phyloP scores from a whole-genome alignment of 2,888 invertebrate species.

The Volucella bombylans region DNA sequence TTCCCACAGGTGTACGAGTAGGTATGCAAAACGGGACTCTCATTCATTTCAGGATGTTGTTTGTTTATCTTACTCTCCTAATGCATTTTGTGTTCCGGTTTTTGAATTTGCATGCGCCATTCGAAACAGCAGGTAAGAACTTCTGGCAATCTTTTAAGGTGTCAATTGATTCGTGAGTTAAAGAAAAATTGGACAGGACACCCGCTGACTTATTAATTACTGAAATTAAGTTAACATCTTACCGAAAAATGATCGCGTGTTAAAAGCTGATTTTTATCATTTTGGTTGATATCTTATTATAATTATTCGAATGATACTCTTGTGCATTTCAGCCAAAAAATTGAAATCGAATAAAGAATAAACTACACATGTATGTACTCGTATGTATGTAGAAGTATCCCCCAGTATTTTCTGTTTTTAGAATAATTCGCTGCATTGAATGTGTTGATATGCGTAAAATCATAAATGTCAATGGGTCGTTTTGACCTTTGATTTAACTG shows the following conservation, averaged over 20 bases:
- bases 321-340: background rate
- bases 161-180: constrained; percentile 45
- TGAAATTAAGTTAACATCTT: constrained; percentile 40
- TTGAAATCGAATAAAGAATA: background rate
- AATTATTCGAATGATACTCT: background rate
- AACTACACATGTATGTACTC: background rate
- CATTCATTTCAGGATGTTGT: constrained; percentile 58
- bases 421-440: background rate
- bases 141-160: constrained; percentile 62
- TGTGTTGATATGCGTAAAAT: constrained; percentile 49
- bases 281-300: background rate
- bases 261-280: constrained; percentile 37
- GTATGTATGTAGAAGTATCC: background rate
- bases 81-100: constrained; percentile 39
- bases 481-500: constrained; percentile 41
- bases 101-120: constrained; percentile 54
- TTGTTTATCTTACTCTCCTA: constrained; percentile 63
- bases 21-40: constrained; percentile 50
- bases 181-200: constrained; percentile 26
- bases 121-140: constrained; percentile 22
- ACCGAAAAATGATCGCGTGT: constrained; percentile 47
- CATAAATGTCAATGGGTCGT: constrained; percentile 53
- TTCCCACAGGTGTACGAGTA: constrained; percentile 34
- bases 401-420: background rate
- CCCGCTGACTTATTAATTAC: constrained; percentile 66